Conservation (phyloP, 2,888 invertebrate species). For the Xestia ashworthii region DNA sequence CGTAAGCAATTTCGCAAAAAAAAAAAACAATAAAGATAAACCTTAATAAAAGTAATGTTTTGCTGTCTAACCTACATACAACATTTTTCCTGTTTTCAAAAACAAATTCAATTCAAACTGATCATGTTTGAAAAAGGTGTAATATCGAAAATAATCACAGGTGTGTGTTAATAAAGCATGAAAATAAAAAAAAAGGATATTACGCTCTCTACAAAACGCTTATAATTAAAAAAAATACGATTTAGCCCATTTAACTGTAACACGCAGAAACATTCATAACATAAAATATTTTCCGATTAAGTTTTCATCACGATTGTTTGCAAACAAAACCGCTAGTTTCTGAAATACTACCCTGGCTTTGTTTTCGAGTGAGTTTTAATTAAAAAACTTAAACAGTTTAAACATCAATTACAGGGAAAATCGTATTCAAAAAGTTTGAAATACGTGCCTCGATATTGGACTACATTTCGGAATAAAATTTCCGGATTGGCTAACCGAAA, state of each 20-base stretch:
- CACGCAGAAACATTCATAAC: conserved; percentile 3
- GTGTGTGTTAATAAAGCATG: no score
- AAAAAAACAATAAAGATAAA: no score
- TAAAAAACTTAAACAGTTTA: conserved; percentile 28
- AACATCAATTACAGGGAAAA: conserved; percentile 21
- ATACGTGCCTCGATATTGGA: conserved; percentile 9
- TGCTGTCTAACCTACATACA: no score
- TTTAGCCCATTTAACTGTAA: neutral
- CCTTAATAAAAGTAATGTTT: no score
- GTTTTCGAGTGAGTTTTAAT: conserved; percentile 28
- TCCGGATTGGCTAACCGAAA: conserved; percentile 3
- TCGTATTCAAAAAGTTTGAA: conserved; percentile 24
- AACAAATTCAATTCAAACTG: no score
- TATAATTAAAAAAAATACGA: neutral
- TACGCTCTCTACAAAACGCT: no score
- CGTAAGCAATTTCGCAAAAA: no score
- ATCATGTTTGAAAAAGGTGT: no score
- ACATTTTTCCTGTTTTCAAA: no score
- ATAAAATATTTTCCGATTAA: neutral
- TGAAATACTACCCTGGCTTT: conserved; percentile 9
- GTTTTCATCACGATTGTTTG: conserved; percentile 20
- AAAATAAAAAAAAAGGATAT: neutral
- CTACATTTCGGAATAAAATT: conserved; percentile 6
- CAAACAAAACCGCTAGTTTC: conserved; percentile 13
- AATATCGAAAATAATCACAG: no score